These are phyloP conservation scores for Parochlus steinenii DNA, from an alignment of 2,888 invertebrate species.

Conservation along the genomic window DNA sequence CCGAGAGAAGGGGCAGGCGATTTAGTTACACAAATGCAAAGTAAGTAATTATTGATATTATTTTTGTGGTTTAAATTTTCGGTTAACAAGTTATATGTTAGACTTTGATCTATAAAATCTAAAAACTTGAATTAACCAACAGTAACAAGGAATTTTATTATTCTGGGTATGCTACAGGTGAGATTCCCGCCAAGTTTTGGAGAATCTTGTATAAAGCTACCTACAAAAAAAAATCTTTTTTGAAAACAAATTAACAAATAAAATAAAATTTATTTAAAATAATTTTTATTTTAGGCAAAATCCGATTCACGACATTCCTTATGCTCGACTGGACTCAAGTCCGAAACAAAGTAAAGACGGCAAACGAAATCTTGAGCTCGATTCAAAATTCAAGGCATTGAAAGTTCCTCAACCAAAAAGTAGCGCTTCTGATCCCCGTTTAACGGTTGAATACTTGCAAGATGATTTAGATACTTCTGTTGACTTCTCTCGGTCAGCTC, in stretches of 20 bases:
- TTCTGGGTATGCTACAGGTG: slow-evolving; percentile 13
- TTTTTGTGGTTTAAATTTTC: not conserved
- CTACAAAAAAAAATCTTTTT: slow-evolving; percentile 2
- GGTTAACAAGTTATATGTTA: not conserved
- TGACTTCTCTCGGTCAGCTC: slow-evolving; percentile 29
- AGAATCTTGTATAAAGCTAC: slow-evolving; percentile 13
- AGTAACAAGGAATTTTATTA: no score
- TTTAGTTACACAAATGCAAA: slow-evolving; percentile 36
- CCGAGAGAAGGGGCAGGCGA: slow-evolving; percentile 34
- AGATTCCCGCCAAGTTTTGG: slow-evolving; percentile 10
- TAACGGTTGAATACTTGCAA: slow-evolving; percentile 59
- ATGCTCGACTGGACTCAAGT: slow-evolving; percentile 60
- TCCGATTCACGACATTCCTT: slow-evolving; percentile 48
- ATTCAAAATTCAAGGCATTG: slow-evolving; percentile 14
- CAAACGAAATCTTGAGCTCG: not conserved
- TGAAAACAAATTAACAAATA: not conserved
- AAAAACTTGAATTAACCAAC: no score
- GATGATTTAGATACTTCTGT: slow-evolving; percentile 31
- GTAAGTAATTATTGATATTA: slow-evolving; percentile 13
- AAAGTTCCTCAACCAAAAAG: slow-evolving; percentile 55
- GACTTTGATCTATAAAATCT: no score
- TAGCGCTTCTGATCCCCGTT: slow-evolving; percentile 69
- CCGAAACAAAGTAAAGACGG: slow-evolving; percentile 26
- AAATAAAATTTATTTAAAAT: not conserved
- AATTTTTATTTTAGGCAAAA: slow-evolving; percentile 20